These are phyloP conservation scores for Caenorhabditis virilis DNA, from an alignment of 2,888 invertebrate species.

Conservation along the genomic window DNA sequence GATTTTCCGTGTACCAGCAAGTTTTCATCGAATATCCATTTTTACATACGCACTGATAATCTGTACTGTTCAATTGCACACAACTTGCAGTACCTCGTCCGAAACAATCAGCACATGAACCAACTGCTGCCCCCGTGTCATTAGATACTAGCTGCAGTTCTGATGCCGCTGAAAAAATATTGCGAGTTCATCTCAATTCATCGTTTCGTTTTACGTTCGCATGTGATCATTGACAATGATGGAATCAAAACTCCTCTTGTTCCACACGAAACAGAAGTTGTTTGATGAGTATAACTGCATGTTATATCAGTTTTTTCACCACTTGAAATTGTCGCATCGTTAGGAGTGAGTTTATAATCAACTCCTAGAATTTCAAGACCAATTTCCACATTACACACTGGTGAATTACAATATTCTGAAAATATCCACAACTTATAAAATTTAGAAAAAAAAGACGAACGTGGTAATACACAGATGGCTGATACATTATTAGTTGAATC, in stretches of 20 bases:
- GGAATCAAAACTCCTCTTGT: constrained; percentile 20
- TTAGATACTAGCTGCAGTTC: too few species aligned
- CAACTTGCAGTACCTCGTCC: neutral
- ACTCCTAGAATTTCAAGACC: constrained; percentile 12
- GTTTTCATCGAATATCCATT: constrained; percentile 23
- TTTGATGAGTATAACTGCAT: constrained; percentile 18
- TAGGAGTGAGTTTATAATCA: constrained; percentile 7
- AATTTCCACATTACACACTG: constrained; percentile 14
- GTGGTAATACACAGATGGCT: constrained; percentile 30
- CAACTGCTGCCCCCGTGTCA: too few species aligned
- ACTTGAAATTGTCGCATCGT: constrained; percentile 3
- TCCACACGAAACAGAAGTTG: constrained; percentile 17
- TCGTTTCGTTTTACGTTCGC: neutral
- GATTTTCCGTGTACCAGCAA: constrained; percentile 17
- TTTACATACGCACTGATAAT: constrained; percentile 15
- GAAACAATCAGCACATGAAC: neutral
- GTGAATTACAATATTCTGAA: constrained; percentile 29
- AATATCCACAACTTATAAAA: neutral
- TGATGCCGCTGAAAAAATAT: too few species aligned
- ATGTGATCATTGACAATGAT: constrained; percentile 13
- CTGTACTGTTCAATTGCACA: neutral
- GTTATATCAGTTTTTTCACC: constrained; percentile 7
- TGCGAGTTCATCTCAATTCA: too few species aligned
- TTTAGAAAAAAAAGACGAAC: constrained; percentile 1
- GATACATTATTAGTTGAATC: constrained; percentile 18